These are phyloP conservation scores for Ephialtes manifestator DNA, from an alignment of 2,888 invertebrate species.

Conservation along the genomic window DNA sequence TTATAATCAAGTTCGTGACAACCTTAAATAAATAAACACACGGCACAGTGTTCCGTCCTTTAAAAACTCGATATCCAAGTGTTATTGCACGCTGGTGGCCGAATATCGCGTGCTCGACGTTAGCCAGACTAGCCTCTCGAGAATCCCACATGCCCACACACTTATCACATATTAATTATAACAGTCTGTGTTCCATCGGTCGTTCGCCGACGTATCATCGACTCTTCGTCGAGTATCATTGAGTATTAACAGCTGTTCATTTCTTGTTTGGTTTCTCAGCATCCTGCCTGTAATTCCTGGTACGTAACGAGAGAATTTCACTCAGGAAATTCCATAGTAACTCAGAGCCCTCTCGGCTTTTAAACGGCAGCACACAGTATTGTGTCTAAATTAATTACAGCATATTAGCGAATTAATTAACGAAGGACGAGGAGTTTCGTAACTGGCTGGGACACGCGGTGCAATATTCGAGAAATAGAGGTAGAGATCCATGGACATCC, in stretches of 20 bases:
- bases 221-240: constrained; percentile 26
- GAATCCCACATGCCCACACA: constrained; percentile 36
- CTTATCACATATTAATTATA: constrained; percentile 44
- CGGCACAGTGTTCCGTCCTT: neutral
- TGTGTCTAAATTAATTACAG: constrained; percentile 17
- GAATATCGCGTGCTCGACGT: constrained; percentile 33
- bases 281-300: neutral
- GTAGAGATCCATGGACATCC: constrained; percentile 32
- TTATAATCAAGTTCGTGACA: neutral
- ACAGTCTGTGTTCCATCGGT: constrained; percentile 44
- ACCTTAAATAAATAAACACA: neutral
- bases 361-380: neutral
- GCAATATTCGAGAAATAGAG: constrained; percentile 28
- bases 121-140: constrained; percentile 55
- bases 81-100: constrained; percentile 33
- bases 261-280: constrained; percentile 33
- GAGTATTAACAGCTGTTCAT: neutral
- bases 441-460: constrained; percentile 24
- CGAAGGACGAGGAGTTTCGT: constrained; percentile 18
- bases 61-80: constrained; percentile 29
- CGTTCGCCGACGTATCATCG: constrained; percentile 39
- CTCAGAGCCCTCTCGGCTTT: neutral
- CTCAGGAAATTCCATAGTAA: neutral
- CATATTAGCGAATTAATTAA: constrained; percentile 32
- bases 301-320: neutral